Evolutionary conservation across 2,113 vertebrate species (phyloP).

Genomic region (Hemiprocne comata): DNA sequence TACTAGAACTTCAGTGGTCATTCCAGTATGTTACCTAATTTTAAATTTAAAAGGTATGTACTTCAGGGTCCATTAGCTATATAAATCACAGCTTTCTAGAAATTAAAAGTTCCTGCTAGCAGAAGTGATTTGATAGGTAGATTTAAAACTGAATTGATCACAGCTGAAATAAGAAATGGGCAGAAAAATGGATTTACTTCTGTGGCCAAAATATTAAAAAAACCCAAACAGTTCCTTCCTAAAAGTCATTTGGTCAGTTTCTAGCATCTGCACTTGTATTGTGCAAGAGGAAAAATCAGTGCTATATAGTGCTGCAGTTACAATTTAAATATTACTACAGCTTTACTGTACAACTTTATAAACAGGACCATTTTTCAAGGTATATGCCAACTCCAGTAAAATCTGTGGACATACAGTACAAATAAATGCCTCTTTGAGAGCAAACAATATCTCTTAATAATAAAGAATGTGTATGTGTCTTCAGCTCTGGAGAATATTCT

Average conservation of each 20-base stretch:
- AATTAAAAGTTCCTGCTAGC: not conserved
- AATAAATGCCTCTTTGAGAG: conserved; percentile 4
- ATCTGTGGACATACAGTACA: not conserved
- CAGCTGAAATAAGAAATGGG: not conserved
- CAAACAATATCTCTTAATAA: not conserved
- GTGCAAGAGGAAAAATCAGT: not conserved
- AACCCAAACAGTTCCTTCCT: not conserved
- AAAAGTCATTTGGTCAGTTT: not conserved
- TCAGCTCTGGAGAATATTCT: conserved; percentile 9
- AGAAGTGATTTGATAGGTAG: not conserved
- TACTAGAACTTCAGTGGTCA: not conserved
- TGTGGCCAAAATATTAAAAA: not conserved
- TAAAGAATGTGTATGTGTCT: conserved; percentile 23
- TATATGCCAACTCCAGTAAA: not conserved
- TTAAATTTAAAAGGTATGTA: not conserved
- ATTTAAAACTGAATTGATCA: not conserved
- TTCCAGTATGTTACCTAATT: not conserved
- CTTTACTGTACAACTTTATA: not conserved
- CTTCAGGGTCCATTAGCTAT: not conserved
- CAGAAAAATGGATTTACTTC: not conserved
- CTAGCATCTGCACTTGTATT: not conserved
- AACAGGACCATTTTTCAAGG: not conserved
- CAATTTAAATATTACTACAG: not conserved
- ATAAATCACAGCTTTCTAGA: not conserved
- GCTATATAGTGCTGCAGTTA: not conserved